Conservation (phyloP, 2,797 vertebrate genomes). For the Lycodopsis pacificus region DNA sequence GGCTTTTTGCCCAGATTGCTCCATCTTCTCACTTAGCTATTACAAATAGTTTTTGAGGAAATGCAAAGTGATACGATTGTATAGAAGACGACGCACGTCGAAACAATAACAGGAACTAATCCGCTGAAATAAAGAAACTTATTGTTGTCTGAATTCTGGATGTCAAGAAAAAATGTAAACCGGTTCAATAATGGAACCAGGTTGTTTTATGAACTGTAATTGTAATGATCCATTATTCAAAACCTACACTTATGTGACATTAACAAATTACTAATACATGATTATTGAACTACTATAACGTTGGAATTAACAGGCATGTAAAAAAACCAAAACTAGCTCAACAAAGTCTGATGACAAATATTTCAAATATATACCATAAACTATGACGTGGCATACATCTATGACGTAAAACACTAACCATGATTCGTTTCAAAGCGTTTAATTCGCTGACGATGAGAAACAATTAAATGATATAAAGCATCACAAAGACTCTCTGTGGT, state of each 20-base stretch:
- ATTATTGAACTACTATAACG: conserved; percentile 50
- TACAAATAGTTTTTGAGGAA: conserved; percentile 16
- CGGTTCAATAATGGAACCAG: conserved; percentile 8
- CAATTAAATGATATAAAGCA: neutral
- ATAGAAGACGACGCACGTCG: conserved; percentile 13
- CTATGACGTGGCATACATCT: no score
- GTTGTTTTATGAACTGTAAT: conserved; percentile 50
- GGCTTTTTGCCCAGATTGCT: conserved; percentile 27
- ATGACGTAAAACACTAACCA: conserved; percentile 17
- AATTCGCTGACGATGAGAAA: conserved; percentile 16
- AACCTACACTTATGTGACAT: conserved; percentile 31
- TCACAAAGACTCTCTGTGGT: conserved; percentile 22
- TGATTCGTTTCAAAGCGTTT: conserved; percentile 11
- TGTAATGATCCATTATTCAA: conserved; percentile 43
- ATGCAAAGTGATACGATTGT: neutral
- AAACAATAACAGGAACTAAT: conserved; percentile 25
- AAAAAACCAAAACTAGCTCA: conserved; percentile 36
- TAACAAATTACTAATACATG: conserved; percentile 60
- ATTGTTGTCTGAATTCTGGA: conserved; percentile 10
- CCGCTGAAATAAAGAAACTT: conserved; percentile 11
- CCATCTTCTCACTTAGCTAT: conserved; percentile 24
- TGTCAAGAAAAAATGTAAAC: conserved; percentile 1
- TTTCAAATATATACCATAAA: conserved; percentile 18
- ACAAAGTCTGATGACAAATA: conserved; percentile 25
- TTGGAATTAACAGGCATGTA: conserved; percentile 42